Evolutionary conservation across 2,888 invertebrate genomes (phyloP), one percentile per base, ranked within the genome.

Genomic region (Leptinotarsa rubiginosa): DNA sequence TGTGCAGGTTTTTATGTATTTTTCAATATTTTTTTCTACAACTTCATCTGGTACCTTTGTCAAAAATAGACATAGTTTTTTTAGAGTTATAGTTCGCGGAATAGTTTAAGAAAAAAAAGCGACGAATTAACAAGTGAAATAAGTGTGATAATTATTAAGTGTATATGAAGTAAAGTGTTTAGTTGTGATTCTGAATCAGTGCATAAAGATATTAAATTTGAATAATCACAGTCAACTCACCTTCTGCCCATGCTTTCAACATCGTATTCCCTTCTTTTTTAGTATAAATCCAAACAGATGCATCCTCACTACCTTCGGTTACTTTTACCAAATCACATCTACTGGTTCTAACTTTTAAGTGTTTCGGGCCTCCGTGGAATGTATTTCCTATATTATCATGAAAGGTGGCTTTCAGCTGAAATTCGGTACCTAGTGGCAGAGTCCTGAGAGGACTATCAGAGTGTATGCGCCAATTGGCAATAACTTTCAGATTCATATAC

Each of bases 311-410:
- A n/a, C 88, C 89, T 65, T 87, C 72, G 2, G 86, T 86, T n/a
- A 90, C 79, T 73, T 83, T 83, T 4, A 85, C 66, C 68, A 88
- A 80, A 82, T 88, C 88, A 52, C 84, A 83, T 84, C 91, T 88
- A 85, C 89, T 91, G 10, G 89, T 88, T 66, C 89, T 84, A 68
- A 89, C 86, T 74, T 88, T 87, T 50, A 91, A 83, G 73, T 88
- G 86, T 16, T 88, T 86, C 69, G 88, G 89, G 7, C 90, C 89
- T 4, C 90, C 89, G 74, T 89, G 87, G 83, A 92, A 92, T 75
- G 82, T 82, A 64, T 88, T 87, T 3, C 92, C 92, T 7, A 89
- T 86, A 78, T 89, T 89, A 83, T 92, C 91, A 81, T 90, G 90
- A 81, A 88, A 91, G n/a, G 87, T 87, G 5, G 90, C 87, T 41